Percentiles rank a stretch among this genome's conserved stretches.
Evolutionary conservation across 2,888 invertebrate genomes (phyloP).

Genomic region (Metallyticus violacea): DNA sequence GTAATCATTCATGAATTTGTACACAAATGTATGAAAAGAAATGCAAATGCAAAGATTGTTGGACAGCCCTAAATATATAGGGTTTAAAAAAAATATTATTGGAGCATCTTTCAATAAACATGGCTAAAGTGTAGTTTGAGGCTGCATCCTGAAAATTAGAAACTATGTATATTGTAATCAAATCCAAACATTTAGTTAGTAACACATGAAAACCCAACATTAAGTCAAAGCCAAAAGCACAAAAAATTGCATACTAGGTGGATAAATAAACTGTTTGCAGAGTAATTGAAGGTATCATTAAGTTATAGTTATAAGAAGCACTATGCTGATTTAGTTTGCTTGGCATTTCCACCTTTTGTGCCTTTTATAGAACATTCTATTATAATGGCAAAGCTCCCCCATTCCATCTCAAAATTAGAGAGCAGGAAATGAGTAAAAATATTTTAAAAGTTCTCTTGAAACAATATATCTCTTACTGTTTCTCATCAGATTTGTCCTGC

Average conservation of each 20-base stretch:
- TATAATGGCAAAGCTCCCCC: neutral
- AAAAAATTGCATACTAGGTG: neutral
- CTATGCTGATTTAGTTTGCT: neutral
- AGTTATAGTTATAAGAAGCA: neutral
- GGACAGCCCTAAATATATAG: neutral
- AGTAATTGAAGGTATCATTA: neutral
- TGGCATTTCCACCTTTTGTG: neutral
- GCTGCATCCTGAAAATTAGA: neutral
- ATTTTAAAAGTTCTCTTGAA: neutral
- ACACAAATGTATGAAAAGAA: no score
- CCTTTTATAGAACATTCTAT: neutral
- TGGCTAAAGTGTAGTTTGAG: neutral
- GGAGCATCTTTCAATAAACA: neutral
- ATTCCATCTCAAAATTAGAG: neutral
- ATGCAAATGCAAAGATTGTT: neutral
- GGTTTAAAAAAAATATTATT: no score
- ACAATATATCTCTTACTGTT: slow-evolving; percentile 20
- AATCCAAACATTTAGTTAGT: neutral
- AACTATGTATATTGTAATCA: neutral
- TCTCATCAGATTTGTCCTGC: slow-evolving; percentile 17
- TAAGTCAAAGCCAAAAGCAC: neutral
- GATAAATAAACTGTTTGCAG: neutral
- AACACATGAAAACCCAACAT: neutral
- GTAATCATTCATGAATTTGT: no score
- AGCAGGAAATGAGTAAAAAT: neutral